phyloP scores from a whole-genome alignment of 2,797 vertebrate genomes.

The Lagocephalus sceleratus region DNA sequence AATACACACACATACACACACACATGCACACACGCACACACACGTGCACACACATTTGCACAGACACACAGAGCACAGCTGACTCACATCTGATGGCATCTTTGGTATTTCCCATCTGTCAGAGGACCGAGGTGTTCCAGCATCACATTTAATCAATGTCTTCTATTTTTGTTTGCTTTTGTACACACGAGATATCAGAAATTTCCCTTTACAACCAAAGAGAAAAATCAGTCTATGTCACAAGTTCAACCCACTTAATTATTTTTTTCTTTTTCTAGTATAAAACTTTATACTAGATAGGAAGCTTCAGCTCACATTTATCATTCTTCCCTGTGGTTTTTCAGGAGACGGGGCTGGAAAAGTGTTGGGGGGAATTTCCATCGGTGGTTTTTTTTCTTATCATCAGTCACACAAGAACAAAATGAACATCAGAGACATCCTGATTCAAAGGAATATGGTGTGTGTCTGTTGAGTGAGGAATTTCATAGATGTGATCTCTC shows the following conservation, averaged over 20 bases:
- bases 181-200: no score
- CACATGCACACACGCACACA: conserved; percentile 1
- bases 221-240: no score
- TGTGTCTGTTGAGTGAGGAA: conserved; percentile 19
- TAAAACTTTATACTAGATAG: no score
- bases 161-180: no score
- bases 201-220: no score
- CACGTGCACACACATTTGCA: not conserved
- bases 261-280: no score
- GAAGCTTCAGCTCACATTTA: not conserved
- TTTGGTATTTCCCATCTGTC: not conserved
- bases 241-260: no score
- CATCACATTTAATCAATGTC: no score
- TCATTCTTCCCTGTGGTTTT: not conserved
- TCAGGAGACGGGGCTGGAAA: conserved; percentile 37
- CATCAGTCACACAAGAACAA: conserved; percentile 39
- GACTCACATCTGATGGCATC: conserved; percentile 38
- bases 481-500: not conserved
- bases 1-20: not conserved
- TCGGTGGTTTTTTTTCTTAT: conserved; percentile 19
- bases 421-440: conserved; percentile 15
- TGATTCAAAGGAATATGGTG: no score
- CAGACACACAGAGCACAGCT: conserved; percentile 26
- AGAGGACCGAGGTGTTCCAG: no score
- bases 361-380: conserved; percentile 26